These are phyloP conservation scores for Agrotis ipsilon DNA, from an alignment of 2,888 invertebrate genomes.

Conservation along the genomic window DNA sequence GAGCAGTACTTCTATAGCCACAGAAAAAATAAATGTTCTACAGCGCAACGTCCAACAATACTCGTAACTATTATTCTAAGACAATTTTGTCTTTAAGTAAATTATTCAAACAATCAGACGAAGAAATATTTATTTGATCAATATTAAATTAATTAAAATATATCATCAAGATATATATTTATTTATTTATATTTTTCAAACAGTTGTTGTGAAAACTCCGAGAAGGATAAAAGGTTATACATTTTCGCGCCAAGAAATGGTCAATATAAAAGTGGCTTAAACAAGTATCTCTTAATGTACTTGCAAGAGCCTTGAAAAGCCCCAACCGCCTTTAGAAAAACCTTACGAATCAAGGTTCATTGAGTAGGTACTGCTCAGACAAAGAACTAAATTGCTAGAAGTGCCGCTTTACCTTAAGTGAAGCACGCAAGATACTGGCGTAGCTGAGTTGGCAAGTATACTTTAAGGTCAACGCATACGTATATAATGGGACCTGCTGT, in stretches of 20 bases:
- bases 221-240: not conserved
- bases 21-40: too few species aligned
- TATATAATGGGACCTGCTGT: too few species aligned
- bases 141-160: too few species aligned
- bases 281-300: slow-evolving; percentile 11
- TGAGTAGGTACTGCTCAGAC: slow-evolving; percentile 12
- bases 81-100: too few species aligned
- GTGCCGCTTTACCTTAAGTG: slow-evolving; percentile 27
- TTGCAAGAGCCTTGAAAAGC: slow-evolving; percentile 12
- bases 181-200: not conserved
- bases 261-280: not conserved
- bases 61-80: too few species aligned
- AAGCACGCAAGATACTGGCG: slow-evolving; percentile 10
- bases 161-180: too few species aligned
- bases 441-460: slow-evolving; percentile 15
- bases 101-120: too few species aligned
- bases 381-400: slow-evolving; percentile 33
- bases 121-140: too few species aligned
- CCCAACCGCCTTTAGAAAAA: slow-evolving; percentile 22
- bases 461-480: slow-evolving; percentile 10
- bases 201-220: not conserved
- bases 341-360: slow-evolving; percentile 10
- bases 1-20: not conserved
- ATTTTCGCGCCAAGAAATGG: not conserved
- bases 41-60: too few species aligned